Percentiles rank a stretch among this genome's conserved stretches.
Conservation (phyloP, 1,140 invertebrate genomes). For the Trialeurodes vaporariorum region DNA sequence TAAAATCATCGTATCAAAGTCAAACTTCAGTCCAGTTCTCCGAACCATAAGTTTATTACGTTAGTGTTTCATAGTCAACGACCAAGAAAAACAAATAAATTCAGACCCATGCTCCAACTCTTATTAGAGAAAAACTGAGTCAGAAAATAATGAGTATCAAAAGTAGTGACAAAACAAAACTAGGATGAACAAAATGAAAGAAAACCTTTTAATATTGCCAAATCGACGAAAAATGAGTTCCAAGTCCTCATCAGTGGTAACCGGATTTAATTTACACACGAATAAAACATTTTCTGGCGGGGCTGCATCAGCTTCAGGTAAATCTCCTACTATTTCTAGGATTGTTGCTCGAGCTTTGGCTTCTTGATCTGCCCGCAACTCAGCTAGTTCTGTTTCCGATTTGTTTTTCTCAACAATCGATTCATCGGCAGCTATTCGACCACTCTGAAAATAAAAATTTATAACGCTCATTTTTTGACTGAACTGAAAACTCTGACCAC, state of each 20-base stretch:
- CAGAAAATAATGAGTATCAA: too few relatives aligned
- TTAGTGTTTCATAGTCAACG: too few relatives aligned
- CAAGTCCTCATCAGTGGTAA: conserved; percentile 93
- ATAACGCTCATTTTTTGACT: background rate
- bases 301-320: conserved; percentile 92
- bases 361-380: conserved; percentile 82
- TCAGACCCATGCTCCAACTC: too few relatives aligned
- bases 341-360: conserved; percentile 94
- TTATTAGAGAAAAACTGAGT: too few relatives aligned
- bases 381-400: conserved; percentile 56
- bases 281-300: conserved; percentile 99
- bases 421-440: conserved; percentile 88
- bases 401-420: conserved; percentile 70
- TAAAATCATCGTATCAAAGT: too few relatives aligned
- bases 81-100: too few relatives aligned
- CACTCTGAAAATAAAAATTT: conserved; percentile 46
- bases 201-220: conserved; percentile 72
- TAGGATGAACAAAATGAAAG: background rate
- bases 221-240: conserved; percentile 97
- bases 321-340: conserved; percentile 95
- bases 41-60: too few relatives aligned
- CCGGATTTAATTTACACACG: conserved; percentile 99
- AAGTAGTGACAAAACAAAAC: too few relatives aligned
- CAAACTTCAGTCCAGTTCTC: too few relatives aligned
- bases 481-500: background rate